Evolutionary conservation across 2,797 vertebrate genomes (phyloP), one percentile per base, ranked within the genome.

Genomic region (Cichlasoma orientale): DNA sequence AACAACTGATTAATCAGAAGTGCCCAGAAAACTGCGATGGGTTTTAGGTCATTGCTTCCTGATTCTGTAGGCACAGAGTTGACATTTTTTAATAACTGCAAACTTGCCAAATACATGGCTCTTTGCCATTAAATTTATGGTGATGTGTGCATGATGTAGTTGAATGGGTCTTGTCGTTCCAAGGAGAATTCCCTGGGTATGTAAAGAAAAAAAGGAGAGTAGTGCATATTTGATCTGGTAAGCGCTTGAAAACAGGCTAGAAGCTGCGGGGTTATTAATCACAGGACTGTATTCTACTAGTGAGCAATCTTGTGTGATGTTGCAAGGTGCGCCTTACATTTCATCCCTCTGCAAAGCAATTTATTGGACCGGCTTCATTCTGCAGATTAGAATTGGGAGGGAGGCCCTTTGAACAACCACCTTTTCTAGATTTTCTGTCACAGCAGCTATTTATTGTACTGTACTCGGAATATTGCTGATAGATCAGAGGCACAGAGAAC

Each of bases 211-310:
- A 56, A 72, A 57, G 21, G 16, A 41, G 21, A 21, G 63, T 3
- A 7, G 76, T 74, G 75, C 74, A 86, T 86, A 86, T 90, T 91
- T 90, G 82, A 88, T 90, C 83, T 82, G 57, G 73, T 86, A 82
- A 83, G 89, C 88, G 84, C 76, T 86, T 72, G 74, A 79, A 86
- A 75, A 86, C 59, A 63, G 79, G 47, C 71, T 68, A 7, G 75
- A 84, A 86, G 75, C 80, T 82, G 74, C 53, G 33, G 73, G 82
- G 86, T 89, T 90, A 94, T 94, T 91, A 93, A 94, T 93, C 89
- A 89, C 74, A 59, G 66, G 33, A 53, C 63, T 87, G 76, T 53
- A 86, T 88, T 88, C 68, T 56, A 74, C 53, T 63, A 82, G 76
- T 81, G 83, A 89, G 90, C 89, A 88, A 16, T 90, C 82, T 78